These are phyloP conservation scores for Lampropteryx suffumata DNA, from an alignment of 2,888 invertebrate species.

Conservation along the genomic window DNA sequence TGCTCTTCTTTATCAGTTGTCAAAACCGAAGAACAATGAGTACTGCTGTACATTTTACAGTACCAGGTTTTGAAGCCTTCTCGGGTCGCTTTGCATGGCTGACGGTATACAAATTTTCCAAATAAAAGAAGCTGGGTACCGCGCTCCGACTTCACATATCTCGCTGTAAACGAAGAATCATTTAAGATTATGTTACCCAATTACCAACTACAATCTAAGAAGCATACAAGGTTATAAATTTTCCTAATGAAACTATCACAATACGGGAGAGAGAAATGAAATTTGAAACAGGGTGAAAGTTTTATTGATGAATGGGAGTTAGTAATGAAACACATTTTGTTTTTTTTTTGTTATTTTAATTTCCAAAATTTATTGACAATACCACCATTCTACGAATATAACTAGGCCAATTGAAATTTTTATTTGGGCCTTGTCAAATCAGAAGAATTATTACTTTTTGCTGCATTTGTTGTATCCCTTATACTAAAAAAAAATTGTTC, in stretches of 20 bases:
- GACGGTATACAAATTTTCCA: conserved; percentile 43
- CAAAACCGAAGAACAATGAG: conserved; percentile 45
- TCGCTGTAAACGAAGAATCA: conserved; percentile 36
- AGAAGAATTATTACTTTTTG: background rate
- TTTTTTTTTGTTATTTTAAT: conserved; percentile 5
- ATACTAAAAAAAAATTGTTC: too few relatives aligned
- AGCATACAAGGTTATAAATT: background rate
- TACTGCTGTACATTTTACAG: conserved; percentile 48
- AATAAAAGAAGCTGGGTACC: conserved; percentile 50
- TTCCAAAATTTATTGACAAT: background rate
- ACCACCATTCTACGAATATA: background rate
- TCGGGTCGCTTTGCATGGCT: conserved; percentile 45
- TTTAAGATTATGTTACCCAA: conserved; percentile 6
- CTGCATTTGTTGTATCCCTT: background rate
- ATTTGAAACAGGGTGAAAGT: background rate
- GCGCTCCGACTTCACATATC: conserved; percentile 44
- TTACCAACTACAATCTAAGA: conserved; percentile 6
- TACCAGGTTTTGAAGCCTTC: conserved; percentile 52
- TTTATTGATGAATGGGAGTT: background rate
- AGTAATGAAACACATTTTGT: conserved; percentile 3
- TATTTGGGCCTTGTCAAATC: background rate
- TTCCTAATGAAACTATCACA: background rate
- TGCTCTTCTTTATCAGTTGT: conserved; percentile 45
- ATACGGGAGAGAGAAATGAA: background rate
- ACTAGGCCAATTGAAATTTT: too few relatives aligned